Percentiles rank a stretch among this genome's conserved stretches.
phyloP scores from a whole-genome alignment of 2,888 invertebrate species.

The Ormia ochracea region DNA sequence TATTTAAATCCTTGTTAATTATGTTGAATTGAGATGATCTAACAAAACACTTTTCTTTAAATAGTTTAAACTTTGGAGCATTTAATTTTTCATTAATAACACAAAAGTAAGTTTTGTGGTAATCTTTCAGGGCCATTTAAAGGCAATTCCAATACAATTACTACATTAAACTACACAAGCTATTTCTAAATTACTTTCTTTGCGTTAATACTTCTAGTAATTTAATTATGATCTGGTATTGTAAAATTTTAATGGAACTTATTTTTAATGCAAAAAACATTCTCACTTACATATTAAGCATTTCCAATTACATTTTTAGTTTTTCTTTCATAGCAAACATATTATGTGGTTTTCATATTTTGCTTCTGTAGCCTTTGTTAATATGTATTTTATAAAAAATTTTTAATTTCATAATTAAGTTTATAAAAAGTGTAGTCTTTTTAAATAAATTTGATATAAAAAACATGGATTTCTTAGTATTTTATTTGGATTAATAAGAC shows the following conservation, averaged over 20 bases:
- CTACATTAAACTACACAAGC: neutral
- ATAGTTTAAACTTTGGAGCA: neutral
- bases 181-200: slow-evolving; percentile 13
- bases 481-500: neutral
- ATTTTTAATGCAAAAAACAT: slow-evolving; percentile 20
- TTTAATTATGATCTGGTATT: too few species aligned
- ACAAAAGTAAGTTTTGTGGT: neutral
- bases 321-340: neutral
- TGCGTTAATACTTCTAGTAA: too few species aligned
- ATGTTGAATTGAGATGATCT: slow-evolving; percentile 8
- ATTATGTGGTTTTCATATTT: slow-evolving; percentile 25
- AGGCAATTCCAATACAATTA: slow-evolving; percentile 5
- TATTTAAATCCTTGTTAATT: slow-evolving; percentile 1
- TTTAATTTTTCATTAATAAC: neutral
- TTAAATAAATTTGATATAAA: slow-evolving; percentile 53
- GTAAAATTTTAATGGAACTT: neutral
- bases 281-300: slow-evolving; percentile 25
- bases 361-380: slow-evolving; percentile 30
- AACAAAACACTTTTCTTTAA: neutral
- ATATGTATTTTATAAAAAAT: slow-evolving; percentile 29
- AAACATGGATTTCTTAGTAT: neutral
- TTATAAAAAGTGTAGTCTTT: slow-evolving; percentile 50
- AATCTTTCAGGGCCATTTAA: slow-evolving; percentile 2
- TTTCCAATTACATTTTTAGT: slow-evolving; percentile 13
- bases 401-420: slow-evolving; percentile 33